Base-by-base conservation (phyloP, 2,888 invertebrate genomes). In the Onthophagus sagittarius region DNA sequence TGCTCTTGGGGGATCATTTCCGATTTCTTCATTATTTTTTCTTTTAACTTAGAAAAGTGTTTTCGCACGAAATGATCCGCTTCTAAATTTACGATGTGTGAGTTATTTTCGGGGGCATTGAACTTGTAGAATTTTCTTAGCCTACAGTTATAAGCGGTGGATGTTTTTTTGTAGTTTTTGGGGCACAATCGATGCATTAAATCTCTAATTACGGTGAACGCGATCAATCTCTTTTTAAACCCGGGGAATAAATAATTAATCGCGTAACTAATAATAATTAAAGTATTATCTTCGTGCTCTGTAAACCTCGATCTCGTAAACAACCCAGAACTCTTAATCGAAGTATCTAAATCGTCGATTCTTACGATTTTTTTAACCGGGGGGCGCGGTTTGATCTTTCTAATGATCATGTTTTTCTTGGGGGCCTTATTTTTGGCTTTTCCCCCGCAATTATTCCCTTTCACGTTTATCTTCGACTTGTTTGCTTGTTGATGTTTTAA, bases 221-320 rank as follows among this genome's bases (percentile, higher is more conserved):
- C 81, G 14, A 88, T 83, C 2, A 84, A 74, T 74, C 87, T 85
- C 70, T 85, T 85, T 5, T 85, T 83, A 0, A 81, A 82, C 76
- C 85, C 85, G 0, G 86, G 86, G 70, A 85, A 87, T 13, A 91
- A 83, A 76, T 90, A 88, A 73, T 88, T 81, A 76, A 88, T 87
- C 0, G 90, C 91, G 0, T 91, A 90, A 78, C 91, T 90, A 76
- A 91, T 90, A 76, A 94, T 86, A 67, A 92, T 84, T 1, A 94
- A 81, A 72, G 92, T 84, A 65, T 89, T 89, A 83, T 94, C 94
- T 83, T 95, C 94, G 62, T 88, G 86, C 0, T 87, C 81, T 5
- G 88, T 86, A 93, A 94, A 95, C 5, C 87, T 87, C 0, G 91
- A 89, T 5, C 88, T 86, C 15, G 88, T 79, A 33, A 88, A 89